Evolutionary conservation across 1,140 invertebrate species (phyloP), one percentile per base, ranked within the genome.

Genomic region (Triops cancriformis): DNA sequence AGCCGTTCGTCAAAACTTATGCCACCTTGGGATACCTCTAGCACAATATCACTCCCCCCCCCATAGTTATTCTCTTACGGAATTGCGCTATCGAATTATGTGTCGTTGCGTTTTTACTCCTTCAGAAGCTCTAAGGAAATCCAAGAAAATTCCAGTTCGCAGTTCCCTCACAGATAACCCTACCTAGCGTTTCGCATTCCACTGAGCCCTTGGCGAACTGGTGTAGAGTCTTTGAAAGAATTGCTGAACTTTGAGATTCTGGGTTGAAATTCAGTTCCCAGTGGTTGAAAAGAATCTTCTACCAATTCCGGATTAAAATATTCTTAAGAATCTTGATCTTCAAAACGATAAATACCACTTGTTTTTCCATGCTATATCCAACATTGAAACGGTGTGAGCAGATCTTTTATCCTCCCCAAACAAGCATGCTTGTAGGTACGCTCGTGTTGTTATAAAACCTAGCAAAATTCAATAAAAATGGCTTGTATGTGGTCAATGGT

Each of bases 1-100:
- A 90, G 84, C 91, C 92, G 83, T 94, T 94, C 88, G 92, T 93
- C 85, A 94, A 94, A 89, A 94, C 92, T 82, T 94, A 94, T 85
- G 91, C 92, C 82, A 94, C 92, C 79, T 88, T 94, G 84, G 93
- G 93, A 85, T 94, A 94, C 84, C 90, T 94, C 87, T 94, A 92
- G 91, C 76, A 76, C 76, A 78, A 80, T 73, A 42, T 77, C 42
- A 28, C 26, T 37, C 31, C 31, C 51, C 26, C 7, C 31, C 31
- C 51, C 51, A 64, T 76, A 45, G 26, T 76, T 27, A 43, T 76
- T 76, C 41, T 41, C 26, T 26, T 11, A 31, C 27, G 37, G 37
- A 26, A 76, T 76, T 42, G 6, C 27, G 9, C 26, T 31, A n/a
- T 76, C 27, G 0, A 31, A 28, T 41, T 43, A 26, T 42, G 41